Evolutionary conservation across 2,888 invertebrate species (phyloP).

Genomic region (Megalurothrips usitatus): DNA sequence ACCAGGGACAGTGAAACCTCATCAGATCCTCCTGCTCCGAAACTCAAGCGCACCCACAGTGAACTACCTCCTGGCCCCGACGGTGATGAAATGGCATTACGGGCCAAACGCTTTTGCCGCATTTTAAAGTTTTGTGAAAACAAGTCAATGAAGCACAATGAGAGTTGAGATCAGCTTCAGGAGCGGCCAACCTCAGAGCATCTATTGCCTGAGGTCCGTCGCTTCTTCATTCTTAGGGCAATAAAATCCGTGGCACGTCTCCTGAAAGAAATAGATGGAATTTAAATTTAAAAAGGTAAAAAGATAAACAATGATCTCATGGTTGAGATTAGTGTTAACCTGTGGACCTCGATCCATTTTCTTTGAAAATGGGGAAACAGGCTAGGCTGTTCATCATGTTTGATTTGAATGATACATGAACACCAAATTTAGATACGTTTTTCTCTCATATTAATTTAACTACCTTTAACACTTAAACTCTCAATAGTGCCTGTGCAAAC

Average conservation of each 20-base stretch:
- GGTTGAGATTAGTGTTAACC: background rate
- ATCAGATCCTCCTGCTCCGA: background rate
- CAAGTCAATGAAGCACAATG: constrained; percentile 3
- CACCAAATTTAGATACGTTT: no score
- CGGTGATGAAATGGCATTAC: background rate
- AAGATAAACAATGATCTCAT: background rate
- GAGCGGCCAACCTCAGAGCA: constrained; percentile 14
- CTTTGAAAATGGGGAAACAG: background rate
- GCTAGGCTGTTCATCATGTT: no score
- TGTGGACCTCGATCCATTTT: background rate
- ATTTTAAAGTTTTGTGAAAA: constrained; percentile 17
- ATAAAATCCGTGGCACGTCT: background rate
- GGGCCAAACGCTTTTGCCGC: constrained; percentile 12
- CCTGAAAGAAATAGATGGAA: background rate
- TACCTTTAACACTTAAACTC: background rate
- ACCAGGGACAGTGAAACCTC: background rate
- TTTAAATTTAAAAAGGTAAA: background rate
- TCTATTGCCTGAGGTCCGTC: background rate
- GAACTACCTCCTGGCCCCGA: background rate
- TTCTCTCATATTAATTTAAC: no score
- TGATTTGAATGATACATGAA: no score
- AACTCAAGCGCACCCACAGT: background rate
- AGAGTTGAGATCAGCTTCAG: constrained; percentile 20
- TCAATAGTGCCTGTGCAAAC: background rate
- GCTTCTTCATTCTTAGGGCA: constrained; percentile 24